A percentile compares a stretch with the other conserved stretches of the same genome.
These are phyloP conservation scores for Ganaspis brasiliensis DNA, from an alignment of 2,888 invertebrate genomes.

Conservation along the genomic window DNA sequence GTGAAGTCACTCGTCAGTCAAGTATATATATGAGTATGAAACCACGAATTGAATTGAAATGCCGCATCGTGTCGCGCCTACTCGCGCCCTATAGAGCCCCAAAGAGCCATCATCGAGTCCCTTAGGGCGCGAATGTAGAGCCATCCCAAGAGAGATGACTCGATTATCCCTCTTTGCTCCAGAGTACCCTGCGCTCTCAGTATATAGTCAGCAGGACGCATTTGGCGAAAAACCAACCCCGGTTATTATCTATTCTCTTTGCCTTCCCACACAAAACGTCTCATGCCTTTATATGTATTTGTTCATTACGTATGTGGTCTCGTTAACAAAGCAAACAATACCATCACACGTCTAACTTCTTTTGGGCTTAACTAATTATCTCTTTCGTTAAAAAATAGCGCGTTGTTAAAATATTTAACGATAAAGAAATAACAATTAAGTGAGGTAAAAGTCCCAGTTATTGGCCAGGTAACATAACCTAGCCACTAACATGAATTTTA, in stretches of 20 bases:
- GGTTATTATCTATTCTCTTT: constrained; percentile 78
- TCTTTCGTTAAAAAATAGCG: no score
- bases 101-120: constrained; percentile 58
- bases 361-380: background rate
- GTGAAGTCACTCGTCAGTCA: constrained; percentile 57
- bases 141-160: constrained; percentile 73
- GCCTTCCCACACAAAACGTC: constrained; percentile 65
- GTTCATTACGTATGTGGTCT: constrained; percentile 46
- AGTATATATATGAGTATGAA: constrained; percentile 69
- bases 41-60: constrained; percentile 78
- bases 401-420: no score
- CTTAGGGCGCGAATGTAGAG: constrained; percentile 18
- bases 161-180: constrained; percentile 70
- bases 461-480: no score
- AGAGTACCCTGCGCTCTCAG: constrained; percentile 50
- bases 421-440: no score
- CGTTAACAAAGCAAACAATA: constrained; percentile 68
- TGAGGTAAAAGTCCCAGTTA: no score
- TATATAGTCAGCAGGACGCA: constrained; percentile 52
- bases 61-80: constrained; percentile 57
- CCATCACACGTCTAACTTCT: background rate
- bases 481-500: no score
- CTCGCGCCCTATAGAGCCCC: constrained; percentile 67
- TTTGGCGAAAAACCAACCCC: constrained; percentile 69
- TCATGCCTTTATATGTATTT: background rate